Evolutionary conservation across 2,888 invertebrate species (phyloP), one percentile per base, ranked within the genome.

Genomic region (Auanema sp.): DNA sequence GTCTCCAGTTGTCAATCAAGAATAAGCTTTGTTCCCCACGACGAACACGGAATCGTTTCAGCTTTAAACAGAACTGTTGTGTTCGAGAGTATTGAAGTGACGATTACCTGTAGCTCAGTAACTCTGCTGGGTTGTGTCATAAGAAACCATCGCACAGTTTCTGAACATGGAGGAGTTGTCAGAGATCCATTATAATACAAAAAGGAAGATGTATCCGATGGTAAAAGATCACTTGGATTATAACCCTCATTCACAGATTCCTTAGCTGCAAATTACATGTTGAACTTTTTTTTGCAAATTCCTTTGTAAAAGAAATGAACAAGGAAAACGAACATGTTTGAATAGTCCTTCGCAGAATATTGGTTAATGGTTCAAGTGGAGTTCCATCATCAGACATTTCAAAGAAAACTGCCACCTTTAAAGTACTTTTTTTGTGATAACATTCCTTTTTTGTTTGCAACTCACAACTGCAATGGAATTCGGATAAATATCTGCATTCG

Each of bases 141-240:
- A n/a, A 60, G 51, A 14, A 53, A 52, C 59, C 59, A 60, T 6
- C 51, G 42, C 10, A 60, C 59, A 21, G 43, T 50, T 52, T 60
- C 59, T 14, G 40, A 52, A 53, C 59, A 60, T 14, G 59, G 59
- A 2, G 59, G 59, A 53, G 59, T 60, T 2, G 59, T 60, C 5
- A 60, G 24, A 6, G 59, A 60, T 2, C 59, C 59, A n/a, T 51
- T 51, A 14, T 60, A 60, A 21, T 53, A 16, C 16, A 60, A 60
- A 33, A 60, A 60, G 44, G 23, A 50, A 1, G 52, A 52, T 16
- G 59, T 60, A 18, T 60, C 52, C 1, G 18, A 16, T 11, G 59
- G 59, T 8, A 60, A 25, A 4, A 60, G 41, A n/a, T 23, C 25
- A 6, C n/a, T 53, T 21, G 59, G 59, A 23, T 43, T 51, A 40